Base-by-base conservation (phyloP, 2,888 invertebrate genomes). In the Andrena bicolor region DNA sequence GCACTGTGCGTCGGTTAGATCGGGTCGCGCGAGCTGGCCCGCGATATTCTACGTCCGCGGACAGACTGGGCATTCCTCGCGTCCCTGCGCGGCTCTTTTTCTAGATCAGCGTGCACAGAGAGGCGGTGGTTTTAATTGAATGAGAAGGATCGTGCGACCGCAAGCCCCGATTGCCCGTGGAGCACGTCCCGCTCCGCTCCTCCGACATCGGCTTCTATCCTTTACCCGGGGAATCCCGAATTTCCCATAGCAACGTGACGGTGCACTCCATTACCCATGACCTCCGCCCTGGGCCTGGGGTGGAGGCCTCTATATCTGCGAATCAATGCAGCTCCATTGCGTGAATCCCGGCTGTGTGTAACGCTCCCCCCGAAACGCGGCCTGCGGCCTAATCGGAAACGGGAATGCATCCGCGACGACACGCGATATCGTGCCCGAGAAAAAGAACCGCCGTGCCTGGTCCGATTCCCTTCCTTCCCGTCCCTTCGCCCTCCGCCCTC, bases 221-320 rank as follows among this genome's bases (percentile, higher is more conserved):
- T 82, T 84, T 81, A 88, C 65, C 85, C 82, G 66, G 84, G 86
- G 80, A 85, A 83, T 88, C 74, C 83, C 82, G 83, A 88, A 88
- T 88, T 88, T 88, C 86, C 88, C 87, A 85, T 88, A 88, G 87
- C 88, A 88, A 86, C 87, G 80, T 86, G 83, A 84, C 85, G 86
- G 86, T 89, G 83, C 87, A 89, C 88, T 84, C 86, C 88, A 90
- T 90, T 90, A 89, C 88, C 86, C 88, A 86, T 90, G 88, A 89
- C 90, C 90, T 89, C 90, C 85, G 83, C 85, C 84, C 86, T 79
- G 76, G 82, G 87, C 87, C 82, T 85, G 83, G 86, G 72, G 76
- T 71, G 68, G 56, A 49, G 69, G 78, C 76, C 79, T 84, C 86
- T 88, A 85, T 84, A 86, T 88, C 85, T 85, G 82, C 85, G 85